phyloP scores from a whole-genome alignment of 53 echinoderm and acorn worm genomes.

The Hippasteria phrygiana region DNA sequence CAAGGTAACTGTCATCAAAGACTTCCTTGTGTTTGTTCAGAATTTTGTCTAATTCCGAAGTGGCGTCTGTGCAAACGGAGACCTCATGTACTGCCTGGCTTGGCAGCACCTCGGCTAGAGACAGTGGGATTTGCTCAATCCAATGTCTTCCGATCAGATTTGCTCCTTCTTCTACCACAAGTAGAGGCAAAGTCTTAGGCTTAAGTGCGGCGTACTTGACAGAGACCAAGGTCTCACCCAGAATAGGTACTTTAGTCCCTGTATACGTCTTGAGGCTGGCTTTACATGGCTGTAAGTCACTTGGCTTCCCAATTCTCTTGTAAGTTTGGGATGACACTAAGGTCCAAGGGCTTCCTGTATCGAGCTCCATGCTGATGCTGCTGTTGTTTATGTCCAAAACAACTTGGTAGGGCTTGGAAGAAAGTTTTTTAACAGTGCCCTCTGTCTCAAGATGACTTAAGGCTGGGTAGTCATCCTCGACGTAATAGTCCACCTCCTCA shows the following conservation, averaged over 20 bases:
- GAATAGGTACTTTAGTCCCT: slow-evolving; percentile 13
- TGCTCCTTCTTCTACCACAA: slow-evolving; percentile 65
- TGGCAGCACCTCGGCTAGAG: too few relatives aligned
- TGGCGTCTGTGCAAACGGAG: too few relatives aligned
- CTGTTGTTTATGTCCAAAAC: not conserved
- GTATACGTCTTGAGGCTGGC: slow-evolving; percentile 56
- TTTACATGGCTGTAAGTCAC: not conserved
- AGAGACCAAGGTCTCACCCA: slow-evolving; percentile 53
- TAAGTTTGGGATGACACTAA: not conserved
- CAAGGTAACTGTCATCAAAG: too few relatives aligned
- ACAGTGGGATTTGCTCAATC: slow-evolving; percentile 21
- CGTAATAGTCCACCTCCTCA: slow-evolving; percentile 12
- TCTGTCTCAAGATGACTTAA: slow-evolving; percentile 57
- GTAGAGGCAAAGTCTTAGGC: slow-evolving; percentile 38
- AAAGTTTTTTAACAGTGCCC: slow-evolving; percentile 15
- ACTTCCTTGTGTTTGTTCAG: too few relatives aligned
- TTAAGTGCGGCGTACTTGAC: slow-evolving; percentile 19
- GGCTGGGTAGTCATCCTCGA: not conserved
- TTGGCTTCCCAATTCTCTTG: not conserved
- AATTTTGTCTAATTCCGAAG: too few relatives aligned
- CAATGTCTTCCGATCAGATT: slow-evolving; percentile 74
- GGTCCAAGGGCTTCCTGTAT: slow-evolving; percentile 25
- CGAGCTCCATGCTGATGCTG: not conserved
- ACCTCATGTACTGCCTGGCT: too few relatives aligned
- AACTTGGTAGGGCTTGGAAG: not conserved